phyloP scores from a whole-genome alignment of 2,797 vertebrate genomes.

The Catharus ustulatus region DNA sequence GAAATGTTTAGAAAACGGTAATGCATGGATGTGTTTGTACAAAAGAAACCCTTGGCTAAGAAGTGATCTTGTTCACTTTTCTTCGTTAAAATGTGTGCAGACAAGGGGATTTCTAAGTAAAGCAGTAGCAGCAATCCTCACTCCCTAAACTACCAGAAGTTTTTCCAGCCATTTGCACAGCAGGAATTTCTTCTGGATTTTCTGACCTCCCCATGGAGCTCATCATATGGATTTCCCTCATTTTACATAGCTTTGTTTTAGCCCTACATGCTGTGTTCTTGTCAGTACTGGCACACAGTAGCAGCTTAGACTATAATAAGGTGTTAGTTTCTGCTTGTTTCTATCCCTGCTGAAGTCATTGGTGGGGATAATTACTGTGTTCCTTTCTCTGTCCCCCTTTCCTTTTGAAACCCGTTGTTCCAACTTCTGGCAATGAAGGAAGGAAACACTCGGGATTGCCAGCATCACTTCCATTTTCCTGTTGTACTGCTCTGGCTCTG shows the following conservation, averaged over 20 bases:
- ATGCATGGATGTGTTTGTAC: background rate
- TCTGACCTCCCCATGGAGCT: background rate
- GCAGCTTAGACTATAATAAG: background rate
- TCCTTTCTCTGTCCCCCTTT: background rate
- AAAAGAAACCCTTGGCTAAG: background rate
- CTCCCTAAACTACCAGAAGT: background rate
- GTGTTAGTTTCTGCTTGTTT: background rate
- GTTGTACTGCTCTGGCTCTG: background rate
- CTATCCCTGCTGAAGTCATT: background rate
- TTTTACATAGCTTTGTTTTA: background rate
- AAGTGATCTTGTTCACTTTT: background rate
- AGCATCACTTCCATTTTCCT: background rate
- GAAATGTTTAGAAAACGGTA: background rate
- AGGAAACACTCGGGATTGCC: fast-evolving
- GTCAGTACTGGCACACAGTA: background rate
- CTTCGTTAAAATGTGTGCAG: background rate
- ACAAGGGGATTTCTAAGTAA: background rate
- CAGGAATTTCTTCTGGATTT: background rate
- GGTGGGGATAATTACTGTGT: background rate
- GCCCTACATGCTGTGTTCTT: background rate
- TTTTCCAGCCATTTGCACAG: background rate
- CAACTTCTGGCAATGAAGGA: background rate
- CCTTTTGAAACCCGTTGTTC: background rate
- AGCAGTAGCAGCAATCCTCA: background rate
- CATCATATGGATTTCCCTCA: background rate